A percentile compares a stretch with the other conserved stretches of the same genome.
Evolutionary conservation across 1,140 invertebrate genomes (phyloP).

Genomic region (Macrocentrus cingulum): DNA sequence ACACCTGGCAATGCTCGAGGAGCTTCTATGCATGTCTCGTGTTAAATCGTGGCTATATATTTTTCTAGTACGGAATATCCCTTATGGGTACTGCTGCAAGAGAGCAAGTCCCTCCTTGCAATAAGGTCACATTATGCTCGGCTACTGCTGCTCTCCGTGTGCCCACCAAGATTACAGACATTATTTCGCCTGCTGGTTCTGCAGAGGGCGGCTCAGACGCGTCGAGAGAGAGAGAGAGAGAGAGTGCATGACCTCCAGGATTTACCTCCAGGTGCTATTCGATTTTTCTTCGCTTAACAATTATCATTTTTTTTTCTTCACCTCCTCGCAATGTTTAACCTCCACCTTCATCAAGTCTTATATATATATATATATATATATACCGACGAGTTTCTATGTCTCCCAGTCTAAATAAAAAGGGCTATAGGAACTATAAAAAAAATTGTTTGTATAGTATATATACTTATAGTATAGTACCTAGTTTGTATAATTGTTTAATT

Average conservation of each 20-base stretch:
- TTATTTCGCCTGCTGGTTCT: conserved; percentile 23
- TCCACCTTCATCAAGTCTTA: too few relatives aligned
- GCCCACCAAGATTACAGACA: conserved; percentile 25
- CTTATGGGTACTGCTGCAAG: not conserved
- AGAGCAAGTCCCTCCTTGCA: conserved; percentile 1
- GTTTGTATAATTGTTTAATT: too few relatives aligned
- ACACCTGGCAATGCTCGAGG: not conserved
- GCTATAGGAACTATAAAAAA: too few relatives aligned
- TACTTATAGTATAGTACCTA: too few relatives aligned
- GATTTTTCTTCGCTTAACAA: not conserved
- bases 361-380: too few relatives aligned
- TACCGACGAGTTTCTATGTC: too few relatives aligned
- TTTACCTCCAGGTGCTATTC: not conserved
- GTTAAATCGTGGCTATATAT: conserved; percentile 17
- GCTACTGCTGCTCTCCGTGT: conserved; percentile 6
- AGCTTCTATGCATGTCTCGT: conserved; percentile 3
- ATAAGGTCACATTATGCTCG: conserved; percentile 28
- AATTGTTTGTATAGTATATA: too few relatives aligned
- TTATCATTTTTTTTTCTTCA: too few relatives aligned
- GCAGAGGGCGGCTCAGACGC: not conserved
- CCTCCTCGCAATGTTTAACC: too few relatives aligned
- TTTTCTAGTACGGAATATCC: not conserved
- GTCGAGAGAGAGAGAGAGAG: too few relatives aligned
- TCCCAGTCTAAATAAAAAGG: too few relatives aligned
- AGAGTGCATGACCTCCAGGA: conserved; percentile 12